phyloP scores from a whole-genome alignment of 1,140 invertebrate species.

The Diorhabda carinulata region DNA sequence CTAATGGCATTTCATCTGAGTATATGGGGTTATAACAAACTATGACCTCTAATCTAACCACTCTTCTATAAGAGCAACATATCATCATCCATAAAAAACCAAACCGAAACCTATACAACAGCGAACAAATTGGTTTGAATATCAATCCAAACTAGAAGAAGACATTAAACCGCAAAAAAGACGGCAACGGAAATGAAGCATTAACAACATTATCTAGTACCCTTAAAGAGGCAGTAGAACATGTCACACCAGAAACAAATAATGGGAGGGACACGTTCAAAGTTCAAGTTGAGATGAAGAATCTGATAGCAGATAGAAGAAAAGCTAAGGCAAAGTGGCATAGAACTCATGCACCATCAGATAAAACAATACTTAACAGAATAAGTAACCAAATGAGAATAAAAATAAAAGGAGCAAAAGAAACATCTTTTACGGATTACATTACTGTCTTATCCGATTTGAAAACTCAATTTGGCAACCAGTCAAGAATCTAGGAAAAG shows the following conservation, averaged over 20 bases:
- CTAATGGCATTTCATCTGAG: no score
- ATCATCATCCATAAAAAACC: no score
- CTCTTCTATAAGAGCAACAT: no score
- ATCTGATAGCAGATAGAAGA: background rate
- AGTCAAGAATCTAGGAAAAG: background rate
- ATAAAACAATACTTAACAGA: background rate
- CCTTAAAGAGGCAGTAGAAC: background rate
- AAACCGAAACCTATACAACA: no score
- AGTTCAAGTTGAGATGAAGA: no score
- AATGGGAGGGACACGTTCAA: background rate
- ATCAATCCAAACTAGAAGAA: background rate
- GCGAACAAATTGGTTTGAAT: no score
- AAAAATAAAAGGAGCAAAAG: background rate
- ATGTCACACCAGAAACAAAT: background rate
- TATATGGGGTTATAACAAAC: no score
- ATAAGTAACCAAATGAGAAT: background rate
- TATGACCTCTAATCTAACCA: no score
- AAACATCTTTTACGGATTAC: background rate
- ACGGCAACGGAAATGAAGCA: background rate
- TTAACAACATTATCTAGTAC: background rate
- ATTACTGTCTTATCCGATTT: background rate
- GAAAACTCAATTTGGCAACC: background rate
- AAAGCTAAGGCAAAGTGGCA: background rate
- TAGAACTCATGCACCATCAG: background rate
- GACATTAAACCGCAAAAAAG: background rate